Evolutionary conservation across 2,797 vertebrate species (phyloP), one percentile per base, ranked within the genome.

Genomic region (Brachyrhaphis roseni): DNA sequence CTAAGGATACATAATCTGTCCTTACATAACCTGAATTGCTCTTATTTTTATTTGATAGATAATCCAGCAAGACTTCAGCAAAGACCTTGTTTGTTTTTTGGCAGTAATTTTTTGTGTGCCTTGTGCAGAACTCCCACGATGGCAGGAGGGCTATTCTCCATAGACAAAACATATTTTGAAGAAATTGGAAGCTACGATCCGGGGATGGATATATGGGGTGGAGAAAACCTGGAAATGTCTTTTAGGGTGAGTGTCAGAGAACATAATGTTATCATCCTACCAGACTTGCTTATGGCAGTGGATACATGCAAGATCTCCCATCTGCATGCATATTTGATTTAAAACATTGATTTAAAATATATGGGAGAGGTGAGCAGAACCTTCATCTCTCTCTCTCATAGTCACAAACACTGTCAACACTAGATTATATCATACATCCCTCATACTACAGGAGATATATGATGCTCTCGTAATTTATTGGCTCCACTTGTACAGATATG

Each of bases 171-270:
- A 76, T 99, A 99, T 95, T 99, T 99, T 97, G 97, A 99, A 96
- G 98, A 99, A 95, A 98, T 99, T 85, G 98, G 98, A 95, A 98
- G 96, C 87, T 99, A 99, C 83, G 98, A 99, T 95, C 96, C 98
- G 76, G 98, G 98, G 89, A 99, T 99, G 98, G 98, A 99, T 95
- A 99, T 99, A 93, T 99, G 98, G 98, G 98, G 98, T 84, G 98
- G 98, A 85, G 98, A 99, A 92, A 99, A 99, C 94, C 95, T 99
- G 93, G 98, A 99, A 95, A 98, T 99, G 97, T 99, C 98, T 92
- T 99, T 99, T 93, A 97, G 98, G 95, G 98, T 99, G 95, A 98
- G 94, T 88, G 47, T 77, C 20, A 16, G 31, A 26, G 23, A 55
- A 10, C 4, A 26, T 2, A 34, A n/a, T 5, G 8, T 39, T 68